These are phyloP conservation scores for Drosophila rufa DNA, from an alignment of 1,140 invertebrate species.

Conservation along the genomic window DNA sequence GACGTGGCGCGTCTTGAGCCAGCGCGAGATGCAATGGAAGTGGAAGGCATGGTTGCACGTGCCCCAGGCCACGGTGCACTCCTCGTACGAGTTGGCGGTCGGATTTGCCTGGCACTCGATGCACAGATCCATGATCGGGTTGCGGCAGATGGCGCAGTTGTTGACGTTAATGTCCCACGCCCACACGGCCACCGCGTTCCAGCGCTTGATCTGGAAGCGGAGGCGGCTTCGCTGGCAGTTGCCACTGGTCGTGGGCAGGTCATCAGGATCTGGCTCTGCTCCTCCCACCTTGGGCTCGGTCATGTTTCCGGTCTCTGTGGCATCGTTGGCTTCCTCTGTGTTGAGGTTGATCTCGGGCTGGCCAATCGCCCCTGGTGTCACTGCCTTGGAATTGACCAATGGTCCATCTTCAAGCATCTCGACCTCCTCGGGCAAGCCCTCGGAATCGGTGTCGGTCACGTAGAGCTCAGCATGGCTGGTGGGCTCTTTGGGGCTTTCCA, in stretches of 20 bases:
- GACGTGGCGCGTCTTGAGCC: constrained; percentile 36
- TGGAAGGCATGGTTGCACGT: constrained; percentile 40
- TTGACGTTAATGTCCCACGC: constrained; percentile 33
- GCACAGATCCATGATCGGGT: constrained; percentile 36
- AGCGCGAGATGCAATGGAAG: constrained; percentile 47
- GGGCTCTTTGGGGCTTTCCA: neutral
- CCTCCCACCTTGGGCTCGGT: neutral
- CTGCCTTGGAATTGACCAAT: neutral
- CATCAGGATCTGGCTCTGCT: neutral
- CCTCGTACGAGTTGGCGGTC: constrained; percentile 16
- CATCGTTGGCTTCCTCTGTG: neutral
- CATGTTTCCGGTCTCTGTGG: neutral
- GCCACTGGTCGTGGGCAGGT: constrained; percentile 21
- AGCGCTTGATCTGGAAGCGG: constrained; percentile 28
- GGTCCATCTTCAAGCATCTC: neutral
- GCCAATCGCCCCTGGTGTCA: no score
- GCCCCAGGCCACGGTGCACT: constrained; percentile 42
- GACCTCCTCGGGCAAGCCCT: neutral
- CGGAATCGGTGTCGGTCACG: neutral
- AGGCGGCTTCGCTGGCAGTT: constrained; percentile 7
- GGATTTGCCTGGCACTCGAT: constrained; percentile 42
- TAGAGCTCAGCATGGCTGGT: neutral
- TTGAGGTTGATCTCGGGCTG: neutral
- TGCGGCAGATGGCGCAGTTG: constrained; percentile 39
- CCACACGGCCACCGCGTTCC: constrained; percentile 38